phyloP scores from a whole-genome alignment of 2,888 invertebrate species.

The Elmis aenea region DNA sequence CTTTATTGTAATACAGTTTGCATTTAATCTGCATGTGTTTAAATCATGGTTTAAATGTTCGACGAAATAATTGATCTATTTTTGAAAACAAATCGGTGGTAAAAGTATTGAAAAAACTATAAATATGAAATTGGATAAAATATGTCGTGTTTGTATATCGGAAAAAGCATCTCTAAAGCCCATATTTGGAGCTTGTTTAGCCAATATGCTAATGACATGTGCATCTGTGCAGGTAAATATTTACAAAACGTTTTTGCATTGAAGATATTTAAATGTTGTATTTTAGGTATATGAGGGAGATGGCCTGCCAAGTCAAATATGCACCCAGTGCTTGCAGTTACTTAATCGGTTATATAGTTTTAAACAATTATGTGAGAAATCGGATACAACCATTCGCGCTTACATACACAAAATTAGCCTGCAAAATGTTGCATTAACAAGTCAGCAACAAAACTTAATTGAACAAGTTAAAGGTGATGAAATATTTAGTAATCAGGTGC shows the following conservation, averaged over 20 bases:
- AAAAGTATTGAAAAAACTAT: too few species aligned
- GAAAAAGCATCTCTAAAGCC: slow-evolving; percentile 42
- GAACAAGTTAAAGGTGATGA: slow-evolving; percentile 35
- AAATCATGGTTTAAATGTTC: too few species aligned
- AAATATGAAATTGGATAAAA: slow-evolving; percentile 41
- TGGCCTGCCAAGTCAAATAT: slow-evolving; percentile 43
- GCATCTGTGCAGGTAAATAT: slow-evolving; percentile 39
- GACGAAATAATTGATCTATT: too few species aligned
- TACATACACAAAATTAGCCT: slow-evolving; percentile 36
- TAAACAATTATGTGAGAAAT: slow-evolving; percentile 44
- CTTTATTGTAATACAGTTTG: too few species aligned
- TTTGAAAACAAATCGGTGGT: too few species aligned
- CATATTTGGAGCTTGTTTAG: slow-evolving; percentile 41
- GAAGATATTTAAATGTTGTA: slow-evolving; percentile 7
- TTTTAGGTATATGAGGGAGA: slow-evolving; percentile 44
- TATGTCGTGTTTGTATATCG: slow-evolving; percentile 41
- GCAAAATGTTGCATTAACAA: slow-evolving; percentile 27
- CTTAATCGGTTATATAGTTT: slow-evolving; percentile 41
- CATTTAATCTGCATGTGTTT: too few species aligned
- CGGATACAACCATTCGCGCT: slow-evolving; percentile 39
- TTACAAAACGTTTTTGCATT: neutral
- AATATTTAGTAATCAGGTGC: slow-evolving; percentile 37
- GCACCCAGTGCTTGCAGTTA: slow-evolving; percentile 42
- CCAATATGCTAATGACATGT: slow-evolving; percentile 45
- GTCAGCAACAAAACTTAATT: slow-evolving; percentile 27